Evolutionary conservation across 2,797 vertebrate genomes (phyloP), one percentile per base, ranked within the genome.

Genomic region (Sebastes taczanowskii): DNA sequence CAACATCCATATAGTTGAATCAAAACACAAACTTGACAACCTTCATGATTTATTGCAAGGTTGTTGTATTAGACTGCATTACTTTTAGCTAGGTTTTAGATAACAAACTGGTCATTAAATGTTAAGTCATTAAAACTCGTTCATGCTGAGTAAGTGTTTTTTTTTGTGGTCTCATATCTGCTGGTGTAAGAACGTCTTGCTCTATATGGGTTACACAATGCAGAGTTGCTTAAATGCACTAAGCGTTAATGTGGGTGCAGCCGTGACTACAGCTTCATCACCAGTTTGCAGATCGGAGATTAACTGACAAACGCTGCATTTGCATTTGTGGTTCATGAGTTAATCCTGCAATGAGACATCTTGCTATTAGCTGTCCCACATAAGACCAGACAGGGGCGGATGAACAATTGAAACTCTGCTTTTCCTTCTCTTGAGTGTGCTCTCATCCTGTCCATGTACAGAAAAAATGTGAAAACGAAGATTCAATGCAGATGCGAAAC

Each of bases 311-410:
- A 18, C 23, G 55, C 1, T 0, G 10, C 16, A n/a, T 52, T 60
- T 35, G 73, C 69, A 74, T 79, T 82, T 90, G 91, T 74, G 91
- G 91, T 92, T 86, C 5, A 71, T 38, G 30, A 75, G 10, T 61
- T 52, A 22, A n/a, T 69, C 29, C 3, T 59, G 60, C 32, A 69
- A 58, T 38, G 58, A 83, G 22, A 34, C 42, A 27, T 68, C 14
- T 13, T 25, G 56, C 60, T 81, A 74, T 72, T 61, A 79, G 49
- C 34, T 35, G 77, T 25, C 22, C 34, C 63, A 71, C 9, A n/a
- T n/a, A 3, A 14, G 25, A 49, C n/a, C 20, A 38, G 16, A 56
- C 7, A 49, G n/a, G 16, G 14, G 25, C 3, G 2, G 23, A 65
- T 83, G 11, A 82, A 55, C 5, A 13, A 52, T 2, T 1, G 46